These are phyloP conservation scores for Boleophthalmus pectinirostris DNA, from an alignment of 2,113 vertebrate species.

Conservation along the genomic window DNA sequence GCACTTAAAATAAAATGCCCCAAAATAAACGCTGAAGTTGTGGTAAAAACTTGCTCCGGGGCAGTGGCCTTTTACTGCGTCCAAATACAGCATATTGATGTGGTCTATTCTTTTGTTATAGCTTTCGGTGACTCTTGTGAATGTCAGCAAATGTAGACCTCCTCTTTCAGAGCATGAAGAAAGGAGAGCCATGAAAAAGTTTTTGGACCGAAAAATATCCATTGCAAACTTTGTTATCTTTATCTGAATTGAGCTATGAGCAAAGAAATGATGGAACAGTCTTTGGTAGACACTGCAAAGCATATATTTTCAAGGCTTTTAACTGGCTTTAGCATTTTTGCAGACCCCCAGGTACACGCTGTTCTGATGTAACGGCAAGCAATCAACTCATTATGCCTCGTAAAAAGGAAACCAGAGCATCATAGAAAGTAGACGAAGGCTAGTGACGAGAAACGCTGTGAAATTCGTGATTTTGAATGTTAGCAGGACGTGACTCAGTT, in stretches of 20 bases:
- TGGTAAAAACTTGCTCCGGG: neutral
- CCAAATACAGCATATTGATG: neutral
- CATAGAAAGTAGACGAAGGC: constrained; percentile 10
- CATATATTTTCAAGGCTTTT: constrained; percentile 20
- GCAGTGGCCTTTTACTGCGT: neutral
- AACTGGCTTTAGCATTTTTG: neutral
- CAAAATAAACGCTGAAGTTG: neutral
- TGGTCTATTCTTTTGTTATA: neutral
- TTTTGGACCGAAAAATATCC: neutral
- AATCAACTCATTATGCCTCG: constrained; percentile 17
- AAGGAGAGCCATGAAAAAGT: neutral
- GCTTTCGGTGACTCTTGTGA: neutral
- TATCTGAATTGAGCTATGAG: constrained; percentile 5
- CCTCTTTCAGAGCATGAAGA: neutral
- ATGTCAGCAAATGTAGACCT: neutral
- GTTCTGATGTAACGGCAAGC: constrained; percentile 45
- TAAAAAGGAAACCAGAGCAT: constrained; percentile 9
- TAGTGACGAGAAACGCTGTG: constrained; percentile 11
- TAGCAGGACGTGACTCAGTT: constrained; percentile 22
- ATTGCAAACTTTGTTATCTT: neutral
- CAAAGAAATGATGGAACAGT: constrained; percentile 5
- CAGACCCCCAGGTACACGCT: constrained; percentile 6
- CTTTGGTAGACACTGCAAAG: neutral
- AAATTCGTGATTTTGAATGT: constrained; percentile 19
- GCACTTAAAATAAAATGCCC: neutral